These are phyloP conservation scores for Drosophila nigricruria DNA, from an alignment of 2,888 invertebrate genomes.

Conservation along the genomic window DNA sequence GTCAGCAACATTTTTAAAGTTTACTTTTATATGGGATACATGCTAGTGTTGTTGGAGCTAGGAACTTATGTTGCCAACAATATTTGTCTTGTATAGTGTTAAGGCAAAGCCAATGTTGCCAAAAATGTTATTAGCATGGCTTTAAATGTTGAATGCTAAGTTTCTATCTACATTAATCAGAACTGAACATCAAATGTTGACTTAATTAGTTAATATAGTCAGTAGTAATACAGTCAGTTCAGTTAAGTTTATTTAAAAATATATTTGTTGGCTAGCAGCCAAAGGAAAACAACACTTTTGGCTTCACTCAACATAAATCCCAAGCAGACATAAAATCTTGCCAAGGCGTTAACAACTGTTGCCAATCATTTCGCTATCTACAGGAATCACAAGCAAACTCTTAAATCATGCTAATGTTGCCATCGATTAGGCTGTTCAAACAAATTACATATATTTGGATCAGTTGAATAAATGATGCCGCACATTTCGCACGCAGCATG, in stretches of 20 bases:
- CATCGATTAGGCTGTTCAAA: conserved; percentile 23
- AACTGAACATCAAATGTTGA: too few species aligned
- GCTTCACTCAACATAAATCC: background rate
- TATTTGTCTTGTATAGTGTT: too few species aligned
- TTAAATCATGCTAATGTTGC: conserved; percentile 24
- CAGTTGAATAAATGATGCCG: conserved; percentile 48
- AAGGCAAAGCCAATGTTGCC: background rate
- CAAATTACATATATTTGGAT: conserved; percentile 40
- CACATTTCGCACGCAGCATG: background rate
- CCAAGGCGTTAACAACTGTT: background rate
- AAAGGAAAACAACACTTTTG: too few species aligned
- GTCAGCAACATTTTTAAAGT: background rate
- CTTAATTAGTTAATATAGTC: background rate
- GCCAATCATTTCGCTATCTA: background rate
- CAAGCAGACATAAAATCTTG: background rate
- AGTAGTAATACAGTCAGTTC: too few species aligned
- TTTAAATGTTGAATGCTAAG: too few species aligned
- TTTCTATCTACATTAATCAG: too few species aligned
- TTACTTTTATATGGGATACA: background rate
- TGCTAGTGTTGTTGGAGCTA: background rate
- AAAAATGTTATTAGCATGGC: too few species aligned
- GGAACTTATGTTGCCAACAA: background rate
- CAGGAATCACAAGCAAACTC: background rate
- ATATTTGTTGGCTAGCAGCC: too few species aligned
- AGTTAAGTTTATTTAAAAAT: background rate